Percentiles rank a stretch among this genome's conserved stretches.
These are phyloP conservation scores for Haemorhous mexicanus DNA, from an alignment of 2,113 vertebrate genomes.

Conservation along the genomic window DNA sequence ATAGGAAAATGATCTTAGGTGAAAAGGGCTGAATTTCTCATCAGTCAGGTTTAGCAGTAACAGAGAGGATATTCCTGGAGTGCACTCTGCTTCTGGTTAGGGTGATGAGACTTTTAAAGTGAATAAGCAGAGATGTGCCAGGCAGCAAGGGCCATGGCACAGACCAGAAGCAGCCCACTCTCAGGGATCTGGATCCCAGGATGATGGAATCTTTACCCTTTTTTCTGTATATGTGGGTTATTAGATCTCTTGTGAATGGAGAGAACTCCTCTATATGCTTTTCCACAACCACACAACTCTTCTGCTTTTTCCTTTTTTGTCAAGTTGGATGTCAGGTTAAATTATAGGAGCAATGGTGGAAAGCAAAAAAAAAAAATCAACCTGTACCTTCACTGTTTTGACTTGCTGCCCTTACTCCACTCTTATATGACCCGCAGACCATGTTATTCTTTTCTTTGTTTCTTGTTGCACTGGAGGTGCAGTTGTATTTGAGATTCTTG, in stretches of 20 bases:
- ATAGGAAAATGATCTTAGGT: neutral
- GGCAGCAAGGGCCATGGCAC: neutral
- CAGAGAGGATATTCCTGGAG: constrained; percentile 3
- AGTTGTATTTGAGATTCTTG: neutral
- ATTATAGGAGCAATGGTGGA: neutral
- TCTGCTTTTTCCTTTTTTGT: neutral
- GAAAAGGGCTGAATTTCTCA: constrained; percentile 11
- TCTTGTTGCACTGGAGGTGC: neutral
- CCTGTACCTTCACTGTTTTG: neutral
- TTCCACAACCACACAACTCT: neutral
- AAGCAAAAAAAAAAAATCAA: neutral
- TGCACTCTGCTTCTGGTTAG: neutral
- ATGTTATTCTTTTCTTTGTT: neutral
- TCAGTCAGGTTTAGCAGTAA: neutral
- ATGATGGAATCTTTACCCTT: neutral
- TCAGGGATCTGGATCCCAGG: neutral
- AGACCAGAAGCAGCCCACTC: neutral
- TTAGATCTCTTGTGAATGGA: neutral
- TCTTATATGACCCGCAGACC: neutral
- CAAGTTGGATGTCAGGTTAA: neutral
- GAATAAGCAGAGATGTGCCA: neutral
- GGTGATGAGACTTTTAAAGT: neutral
- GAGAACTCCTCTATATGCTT: neutral
- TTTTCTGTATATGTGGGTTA: neutral
- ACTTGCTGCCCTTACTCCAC: neutral